These are phyloP conservation scores for Parascotia fuliginaria DNA, from an alignment of 2,888 invertebrate genomes.

Conservation along the genomic window DNA sequence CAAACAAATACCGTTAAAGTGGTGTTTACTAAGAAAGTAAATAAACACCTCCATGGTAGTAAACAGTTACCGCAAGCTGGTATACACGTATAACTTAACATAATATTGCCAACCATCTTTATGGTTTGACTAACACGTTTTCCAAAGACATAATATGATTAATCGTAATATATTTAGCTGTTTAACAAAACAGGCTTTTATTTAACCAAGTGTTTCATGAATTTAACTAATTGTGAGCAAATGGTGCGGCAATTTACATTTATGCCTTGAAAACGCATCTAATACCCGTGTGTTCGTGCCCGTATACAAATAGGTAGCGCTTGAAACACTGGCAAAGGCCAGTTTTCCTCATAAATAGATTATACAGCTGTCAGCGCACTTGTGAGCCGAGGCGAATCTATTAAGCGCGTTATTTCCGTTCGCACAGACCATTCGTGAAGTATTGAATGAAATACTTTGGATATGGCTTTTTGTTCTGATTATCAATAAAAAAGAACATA, in stretches of 20 bases:
- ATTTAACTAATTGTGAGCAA: not conserved
- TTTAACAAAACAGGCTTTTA: too few relatives aligned
- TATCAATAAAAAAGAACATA: not conserved
- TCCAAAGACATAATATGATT: too few relatives aligned
- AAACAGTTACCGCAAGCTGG: too few relatives aligned
- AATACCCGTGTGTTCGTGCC: not conserved
- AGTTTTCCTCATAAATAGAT: constrained; percentile 83
- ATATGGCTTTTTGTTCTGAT: constrained; percentile 7
- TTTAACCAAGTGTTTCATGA: too few relatives aligned
- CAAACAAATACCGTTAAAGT: not conserved
- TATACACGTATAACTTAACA: too few relatives aligned
- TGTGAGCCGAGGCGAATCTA: constrained; percentile 82
- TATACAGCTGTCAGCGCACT: constrained; percentile 80
- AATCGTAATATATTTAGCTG: too few relatives aligned
- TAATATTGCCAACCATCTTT: too few relatives aligned
- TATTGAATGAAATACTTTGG: constrained; percentile 37
- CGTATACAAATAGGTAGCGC: constrained; percentile 6
- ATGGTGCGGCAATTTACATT: not conserved
- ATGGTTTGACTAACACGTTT: too few relatives aligned
- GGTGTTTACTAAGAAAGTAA: too few relatives aligned
- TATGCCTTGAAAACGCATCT: not conserved
- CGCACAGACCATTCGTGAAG: constrained; percentile 52
- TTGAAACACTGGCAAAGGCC: constrained; percentile 47
- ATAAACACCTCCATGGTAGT: too few relatives aligned
- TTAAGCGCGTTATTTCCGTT: constrained; percentile 84